Percentiles rank a stretch among this genome's conserved stretches.
Evolutionary conservation across 2,888 invertebrate genomes (phyloP).

Genomic region (Helobdella robusta): DNA sequence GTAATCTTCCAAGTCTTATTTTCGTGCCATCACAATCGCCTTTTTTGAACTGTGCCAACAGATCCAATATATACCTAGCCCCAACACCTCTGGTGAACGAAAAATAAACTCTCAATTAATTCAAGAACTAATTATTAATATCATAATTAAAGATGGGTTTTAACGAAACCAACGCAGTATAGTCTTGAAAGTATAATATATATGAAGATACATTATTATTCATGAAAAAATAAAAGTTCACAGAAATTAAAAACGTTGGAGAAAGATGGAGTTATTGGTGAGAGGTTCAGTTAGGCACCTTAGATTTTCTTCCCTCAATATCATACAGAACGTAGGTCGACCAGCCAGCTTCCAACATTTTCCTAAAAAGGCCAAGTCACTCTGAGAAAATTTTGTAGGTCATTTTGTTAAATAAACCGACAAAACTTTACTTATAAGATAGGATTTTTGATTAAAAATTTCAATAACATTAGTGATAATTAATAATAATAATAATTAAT

Average conservation of each 20-base stretch:
- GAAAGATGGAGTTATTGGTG: not conserved
- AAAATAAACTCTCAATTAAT: no score
- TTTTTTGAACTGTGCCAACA: constrained; percentile 90
- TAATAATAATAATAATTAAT: no score
- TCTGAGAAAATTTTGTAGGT: constrained; percentile 53
- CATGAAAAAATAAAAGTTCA: not conserved
- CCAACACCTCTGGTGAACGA: constrained; percentile 56
- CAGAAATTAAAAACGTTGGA: not conserved
- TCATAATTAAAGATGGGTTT: no score
- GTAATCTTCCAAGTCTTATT: constrained; percentile 73
- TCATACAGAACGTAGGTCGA: constrained; percentile 86
- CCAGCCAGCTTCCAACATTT: constrained; percentile 95
- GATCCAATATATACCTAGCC: constrained; percentile 71
- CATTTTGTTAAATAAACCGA: no score
- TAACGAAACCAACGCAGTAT: no score
- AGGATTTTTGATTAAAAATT: no score
- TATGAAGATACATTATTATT: not conserved
- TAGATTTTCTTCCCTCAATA: constrained; percentile 58
- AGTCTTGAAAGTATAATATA: not conserved
- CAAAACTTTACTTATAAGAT: no score
- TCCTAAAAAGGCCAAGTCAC: constrained; percentile 90
- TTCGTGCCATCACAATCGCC: constrained; percentile 92
- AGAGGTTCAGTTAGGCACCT: constrained; percentile 21
- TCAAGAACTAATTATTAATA: not conserved
- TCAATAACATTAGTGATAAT: no score